Percentiles rank a stretch among this genome's conserved stretches.
Conservation (phyloP, 2,888 invertebrate genomes). For the Polydrusus tereticollis region DNA sequence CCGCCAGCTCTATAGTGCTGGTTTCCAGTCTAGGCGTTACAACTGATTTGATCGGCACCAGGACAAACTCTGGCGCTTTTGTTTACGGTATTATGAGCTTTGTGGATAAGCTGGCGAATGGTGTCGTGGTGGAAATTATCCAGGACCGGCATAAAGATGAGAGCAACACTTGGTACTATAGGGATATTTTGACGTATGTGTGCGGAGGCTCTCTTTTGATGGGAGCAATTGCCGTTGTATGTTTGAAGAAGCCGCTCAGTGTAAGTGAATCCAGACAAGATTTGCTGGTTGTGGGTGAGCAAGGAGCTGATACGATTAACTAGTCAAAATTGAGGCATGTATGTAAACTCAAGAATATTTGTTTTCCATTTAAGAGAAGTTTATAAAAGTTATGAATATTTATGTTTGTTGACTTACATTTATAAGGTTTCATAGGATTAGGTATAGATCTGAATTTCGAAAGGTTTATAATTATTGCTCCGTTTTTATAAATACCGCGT, state of each 20-base stretch:
- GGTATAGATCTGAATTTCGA: too few relatives aligned
- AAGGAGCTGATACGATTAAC: constrained; percentile 12
- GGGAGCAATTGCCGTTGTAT: constrained; percentile 67
- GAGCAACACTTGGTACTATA: constrained; percentile 68
- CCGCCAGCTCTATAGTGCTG: constrained; percentile 85
- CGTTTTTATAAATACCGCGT: too few relatives aligned
- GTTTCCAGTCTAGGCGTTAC: constrained; percentile 90
- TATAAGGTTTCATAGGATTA: too few relatives aligned
- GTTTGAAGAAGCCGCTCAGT: constrained; percentile 40
- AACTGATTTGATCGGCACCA: constrained; percentile 87
- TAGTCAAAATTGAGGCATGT: too few relatives aligned
- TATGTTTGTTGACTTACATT: too few relatives aligned
- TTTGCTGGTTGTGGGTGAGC: constrained; percentile 23
- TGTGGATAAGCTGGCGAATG: constrained; percentile 90
- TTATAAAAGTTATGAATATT: too few relatives aligned
- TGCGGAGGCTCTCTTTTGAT: constrained; percentile 71
- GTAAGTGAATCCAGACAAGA: constrained; percentile 35
- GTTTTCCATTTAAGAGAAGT: too few relatives aligned
- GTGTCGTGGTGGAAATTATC: constrained; percentile 84
- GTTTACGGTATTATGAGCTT: constrained; percentile 83
- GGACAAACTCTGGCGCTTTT: constrained; percentile 89
- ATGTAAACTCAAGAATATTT: neutral
- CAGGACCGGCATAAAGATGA: constrained; percentile 74
- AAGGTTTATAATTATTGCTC: too few relatives aligned
- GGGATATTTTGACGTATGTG: constrained; percentile 70